Evolutionary conservation across 1,140 invertebrate genomes (phyloP).

Genomic region (Archegozetes longisetosus): DNA sequence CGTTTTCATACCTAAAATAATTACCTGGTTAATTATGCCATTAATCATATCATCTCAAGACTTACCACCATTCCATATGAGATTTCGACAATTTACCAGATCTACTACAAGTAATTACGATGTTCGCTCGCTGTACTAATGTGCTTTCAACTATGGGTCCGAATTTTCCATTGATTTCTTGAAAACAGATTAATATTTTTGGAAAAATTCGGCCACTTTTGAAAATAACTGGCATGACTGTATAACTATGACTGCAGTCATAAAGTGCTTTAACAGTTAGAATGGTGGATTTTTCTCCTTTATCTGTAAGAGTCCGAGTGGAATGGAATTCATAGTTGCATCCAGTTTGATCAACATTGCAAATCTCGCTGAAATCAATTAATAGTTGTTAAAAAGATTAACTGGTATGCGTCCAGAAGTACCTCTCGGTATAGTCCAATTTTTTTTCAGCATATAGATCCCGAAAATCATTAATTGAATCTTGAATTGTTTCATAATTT

Average conservation of each 20-base stretch:
- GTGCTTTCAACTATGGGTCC: neutral
- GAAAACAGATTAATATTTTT: neutral
- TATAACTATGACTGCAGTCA: slow-evolving; percentile 4
- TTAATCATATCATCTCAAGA: no score
- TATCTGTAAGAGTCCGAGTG: neutral
- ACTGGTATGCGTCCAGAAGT: neutral
- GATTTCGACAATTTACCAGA: neutral
- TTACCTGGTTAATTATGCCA: neutral
- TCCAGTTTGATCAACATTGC: neutral
- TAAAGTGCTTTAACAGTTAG: neutral
- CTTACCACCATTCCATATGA: neutral
- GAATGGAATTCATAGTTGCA: neutral
- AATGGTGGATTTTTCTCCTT: neutral
- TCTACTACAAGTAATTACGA: neutral
- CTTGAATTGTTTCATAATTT: neutral
- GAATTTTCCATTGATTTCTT: neutral
- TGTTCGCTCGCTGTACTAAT: neutral
- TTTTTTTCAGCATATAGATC: neutral
- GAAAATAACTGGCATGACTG: slow-evolving; percentile 1
- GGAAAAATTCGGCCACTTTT: neutral
- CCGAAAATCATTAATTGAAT: neutral
- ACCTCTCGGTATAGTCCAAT: neutral
- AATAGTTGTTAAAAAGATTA: neutral
- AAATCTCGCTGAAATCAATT: neutral
- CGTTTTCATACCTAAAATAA: neutral